Base-by-base conservation (phyloP, 2,888 invertebrate genomes). In the Galerucella nymphaeae region DNA sequence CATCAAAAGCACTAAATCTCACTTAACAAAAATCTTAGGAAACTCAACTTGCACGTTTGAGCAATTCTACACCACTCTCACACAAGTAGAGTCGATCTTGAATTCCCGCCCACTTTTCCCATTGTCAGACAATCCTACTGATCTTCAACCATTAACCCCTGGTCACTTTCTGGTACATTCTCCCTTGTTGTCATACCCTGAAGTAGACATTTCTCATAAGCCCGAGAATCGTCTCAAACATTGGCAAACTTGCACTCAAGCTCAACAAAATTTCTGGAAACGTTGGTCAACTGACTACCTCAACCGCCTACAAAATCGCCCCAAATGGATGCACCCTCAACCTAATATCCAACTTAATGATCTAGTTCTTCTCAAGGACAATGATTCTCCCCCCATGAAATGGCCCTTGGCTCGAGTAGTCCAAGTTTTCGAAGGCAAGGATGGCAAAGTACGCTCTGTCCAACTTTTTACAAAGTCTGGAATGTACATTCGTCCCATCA, bases 221-320 rank as follows among this genome's bases (percentile, higher is more conserved):
- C 20, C 45, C 38, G 57, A 48, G 14, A 71, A 71, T 71, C 38
- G 50, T 61, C 38, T 68, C 2, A 61, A 45, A 23, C 42, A 18
- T 18, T 68, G 50, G 50, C 48, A 67, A 23, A 14, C 11, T 23
- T 45, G 45, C 23, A 30, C 58, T 14, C 48, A 59, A 8, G 59
- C 59, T 30, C 57, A 57, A 16, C 67, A 68, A 50, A 16, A 3
- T 16, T 68, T 68, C 20, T 68, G 68, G 68, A 48, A 61, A 61
- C 41, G 61, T 61, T 71, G 71, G 66, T 50, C 64, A 16, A 50
- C 48, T 6, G 65, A 65, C 6, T 71, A 71, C n/a, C 41, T 71
- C 38, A n/a, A n/a, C n/a, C n/a, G n/a, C n/a, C n/a, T n/a, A n/a
- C n/a, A n/a, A n/a, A n/a, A n/a, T n/a, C n/a, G n/a, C n/a, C n/a